Base-by-base conservation (phyloP, 2,797 vertebrate species). In the Helostoma temminkii region DNA sequence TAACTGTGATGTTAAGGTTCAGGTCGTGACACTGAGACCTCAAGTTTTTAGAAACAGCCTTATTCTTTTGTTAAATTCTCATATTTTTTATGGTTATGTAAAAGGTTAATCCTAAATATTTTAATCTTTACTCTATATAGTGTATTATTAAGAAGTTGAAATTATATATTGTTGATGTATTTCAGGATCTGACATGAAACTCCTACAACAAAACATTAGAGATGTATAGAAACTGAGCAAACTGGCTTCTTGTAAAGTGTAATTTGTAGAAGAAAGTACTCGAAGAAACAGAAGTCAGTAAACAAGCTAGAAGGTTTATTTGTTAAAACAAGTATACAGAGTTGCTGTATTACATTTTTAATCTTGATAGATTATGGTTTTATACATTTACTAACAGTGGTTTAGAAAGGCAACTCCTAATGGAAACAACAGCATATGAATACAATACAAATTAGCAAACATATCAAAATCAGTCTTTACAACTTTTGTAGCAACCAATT, bases 401-500 rank as follows among this genome's bases (percentile, higher is more conserved):
- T 95, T 95, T 93, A 95, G 96, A 96, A 90, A 95, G 90, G 93
- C 93, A 95, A 93, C 92, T 94, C 94, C 95, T 96, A 95, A 94
- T 95, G 96, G 95, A 97, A 96, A 95, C 92, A 94, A 93, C 95
- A 93, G 93, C 93, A 95, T 82, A 89, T 94, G 94, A 95, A 96
- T 95, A 97, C 93, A 96, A 96, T 95, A 96, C 93, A 96, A 94
- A 96, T 96, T 92, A 93, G 95, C 93, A 94, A 95, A 95, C 93
- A 91, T 95, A 96, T 96, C 92, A 95, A 96, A 95, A 94, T 96
- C 94, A 88, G 91, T 95, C 96, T 94, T 95, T 97, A 96, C 94
- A 96, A 91, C 95, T 94, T 94, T 94, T 95, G 90, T 96, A 96
- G 93, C 95, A 95, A 96, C 95, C 94, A 96, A 93, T 93, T 93